Percentiles rank a stretch among this genome's conserved stretches.
Conservation (phyloP, 1,140 invertebrate species). For the Pectinophora gossypiella region DNA sequence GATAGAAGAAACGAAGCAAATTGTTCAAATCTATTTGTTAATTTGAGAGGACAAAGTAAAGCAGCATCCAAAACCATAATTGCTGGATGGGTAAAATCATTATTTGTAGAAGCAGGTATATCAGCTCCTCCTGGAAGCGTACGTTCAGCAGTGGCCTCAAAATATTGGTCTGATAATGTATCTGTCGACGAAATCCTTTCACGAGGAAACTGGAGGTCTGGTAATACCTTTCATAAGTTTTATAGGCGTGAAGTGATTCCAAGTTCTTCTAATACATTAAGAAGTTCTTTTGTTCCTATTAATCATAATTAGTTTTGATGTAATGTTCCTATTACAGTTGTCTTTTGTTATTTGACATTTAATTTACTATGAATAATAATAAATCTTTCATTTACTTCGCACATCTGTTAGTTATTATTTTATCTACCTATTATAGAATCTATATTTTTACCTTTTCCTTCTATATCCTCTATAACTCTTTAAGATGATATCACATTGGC, state of each 20-base stretch:
- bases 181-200: not conserved
- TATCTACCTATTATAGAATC: no score
- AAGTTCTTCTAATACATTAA: no score
- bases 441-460: no score
- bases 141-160: not conserved
- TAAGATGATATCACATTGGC: no score
- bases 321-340: no score
- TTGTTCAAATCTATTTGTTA: not conserved
- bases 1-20: not conserved
- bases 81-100: not conserved
- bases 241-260: not conserved
- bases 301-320: no score
- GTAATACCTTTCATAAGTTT: not conserved
- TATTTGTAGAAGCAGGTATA: not conserved
- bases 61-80: not conserved
- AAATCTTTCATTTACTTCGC: no score
- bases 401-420: no score
- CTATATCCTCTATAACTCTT: no score
- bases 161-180: not conserved
- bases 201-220: not conserved
- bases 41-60: not conserved
- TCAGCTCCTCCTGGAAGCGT: not conserved
- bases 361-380: no score
- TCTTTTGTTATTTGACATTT: no score
- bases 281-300: no score